phyloP scores from a whole-genome alignment of 2,797 vertebrate species.

The Ataeniobius toweri region DNA sequence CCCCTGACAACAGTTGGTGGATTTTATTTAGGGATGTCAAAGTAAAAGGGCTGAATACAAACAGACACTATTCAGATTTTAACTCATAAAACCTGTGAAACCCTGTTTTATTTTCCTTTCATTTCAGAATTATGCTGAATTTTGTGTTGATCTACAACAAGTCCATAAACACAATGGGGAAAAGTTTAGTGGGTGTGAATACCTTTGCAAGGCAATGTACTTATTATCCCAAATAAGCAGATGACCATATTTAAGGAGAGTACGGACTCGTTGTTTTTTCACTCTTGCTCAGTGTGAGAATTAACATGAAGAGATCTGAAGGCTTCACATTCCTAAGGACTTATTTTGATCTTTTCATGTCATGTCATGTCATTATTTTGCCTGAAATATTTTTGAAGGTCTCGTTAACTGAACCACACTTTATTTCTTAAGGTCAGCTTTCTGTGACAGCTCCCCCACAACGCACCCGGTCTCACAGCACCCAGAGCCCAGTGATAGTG shows the following conservation, averaged over 20 bases:
- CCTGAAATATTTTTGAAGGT: slow-evolving; percentile 38
- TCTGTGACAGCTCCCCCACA: slow-evolving; percentile 56
- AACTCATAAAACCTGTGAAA: too few relatives aligned
- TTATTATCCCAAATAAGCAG: not conserved
- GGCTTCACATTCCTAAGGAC: not conserved
- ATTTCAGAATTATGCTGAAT: not conserved
- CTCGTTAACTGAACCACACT: slow-evolving; percentile 33
- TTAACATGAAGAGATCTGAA: not conserved
- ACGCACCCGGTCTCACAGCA: slow-evolving; percentile 9
- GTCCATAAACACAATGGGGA: not conserved
- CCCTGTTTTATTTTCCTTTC: too few relatives aligned
- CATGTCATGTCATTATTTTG: not conserved
- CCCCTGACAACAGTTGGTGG: too few relatives aligned
- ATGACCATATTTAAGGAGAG: not conserved
- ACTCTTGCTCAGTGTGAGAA: slow-evolving; percentile 8
- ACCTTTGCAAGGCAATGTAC: not conserved
- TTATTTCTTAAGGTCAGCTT: slow-evolving; percentile 58
- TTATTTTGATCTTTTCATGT: slow-evolving; percentile 3
- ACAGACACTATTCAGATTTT: too few relatives aligned
- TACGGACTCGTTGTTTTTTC: not conserved
- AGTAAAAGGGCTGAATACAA: too few relatives aligned
- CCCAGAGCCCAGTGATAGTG: not conserved
- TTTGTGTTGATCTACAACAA: not conserved
- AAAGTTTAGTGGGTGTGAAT: not conserved
- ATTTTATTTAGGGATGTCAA: too few relatives aligned